phyloP scores from a whole-genome alignment of 2,113 vertebrate species.

The Acinonyx jubatus region DNA sequence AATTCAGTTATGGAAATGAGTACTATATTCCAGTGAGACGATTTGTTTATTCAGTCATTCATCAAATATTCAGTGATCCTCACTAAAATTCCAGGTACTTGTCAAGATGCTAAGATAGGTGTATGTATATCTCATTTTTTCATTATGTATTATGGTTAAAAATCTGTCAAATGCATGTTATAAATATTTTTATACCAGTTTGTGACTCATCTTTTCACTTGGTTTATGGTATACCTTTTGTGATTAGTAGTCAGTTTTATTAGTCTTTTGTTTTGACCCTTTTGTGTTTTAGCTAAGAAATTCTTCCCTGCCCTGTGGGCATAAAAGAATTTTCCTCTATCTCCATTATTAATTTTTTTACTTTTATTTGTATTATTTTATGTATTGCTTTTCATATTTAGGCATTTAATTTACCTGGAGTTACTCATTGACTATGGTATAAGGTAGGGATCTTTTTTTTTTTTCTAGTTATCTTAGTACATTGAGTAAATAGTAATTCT shows the following conservation, averaged over 20 bases:
- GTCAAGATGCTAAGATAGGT: background rate
- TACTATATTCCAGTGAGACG: background rate
- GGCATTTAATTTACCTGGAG: background rate
- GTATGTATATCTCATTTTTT: background rate
- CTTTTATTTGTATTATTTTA: background rate
- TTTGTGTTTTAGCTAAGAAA: background rate
- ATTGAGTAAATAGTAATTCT: background rate
- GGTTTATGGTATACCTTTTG: background rate
- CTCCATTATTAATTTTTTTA: background rate
- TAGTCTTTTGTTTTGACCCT: background rate
- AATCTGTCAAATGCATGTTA: background rate
- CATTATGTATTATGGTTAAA: background rate
- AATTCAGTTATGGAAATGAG: background rate
- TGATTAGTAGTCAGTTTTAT: background rate
- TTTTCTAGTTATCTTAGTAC: background rate
- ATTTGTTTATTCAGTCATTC: background rate
- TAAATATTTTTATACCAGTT: background rate
- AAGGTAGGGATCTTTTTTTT: background rate
- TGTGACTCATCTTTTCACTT: background rate
- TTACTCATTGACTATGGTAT: background rate
- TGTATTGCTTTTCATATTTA: background rate
- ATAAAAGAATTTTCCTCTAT: background rate
- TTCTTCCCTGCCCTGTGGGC: background rate
- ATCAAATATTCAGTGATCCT: background rate
- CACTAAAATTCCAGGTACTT: background rate